These are phyloP conservation scores for Carpatolechia fugitivella DNA, from an alignment of 2,888 invertebrate species.

Conservation along the genomic window DNA sequence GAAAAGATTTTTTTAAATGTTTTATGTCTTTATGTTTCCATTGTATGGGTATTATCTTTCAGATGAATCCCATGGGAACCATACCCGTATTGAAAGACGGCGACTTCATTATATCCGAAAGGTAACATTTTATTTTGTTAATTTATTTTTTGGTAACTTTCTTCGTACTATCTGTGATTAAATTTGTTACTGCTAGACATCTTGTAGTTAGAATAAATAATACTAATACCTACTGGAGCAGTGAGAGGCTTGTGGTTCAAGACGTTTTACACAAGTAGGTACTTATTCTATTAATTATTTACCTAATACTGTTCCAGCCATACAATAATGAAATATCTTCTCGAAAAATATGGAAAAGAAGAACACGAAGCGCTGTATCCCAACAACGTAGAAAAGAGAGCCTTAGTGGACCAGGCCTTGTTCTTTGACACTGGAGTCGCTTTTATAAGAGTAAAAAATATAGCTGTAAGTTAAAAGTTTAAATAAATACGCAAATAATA, in stretches of 20 bases:
- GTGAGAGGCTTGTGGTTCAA: too few species aligned
- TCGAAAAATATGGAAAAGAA: slow-evolving; percentile 39
- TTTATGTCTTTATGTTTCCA: background rate
- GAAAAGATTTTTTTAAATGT: background rate
- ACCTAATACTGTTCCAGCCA: too few species aligned
- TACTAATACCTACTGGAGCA: too few species aligned
- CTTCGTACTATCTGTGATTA: background rate
- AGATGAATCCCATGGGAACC: slow-evolving; percentile 51
- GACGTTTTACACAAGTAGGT: too few species aligned
- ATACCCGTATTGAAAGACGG: slow-evolving; percentile 48
- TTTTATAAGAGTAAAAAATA: slow-evolving; percentile 38
- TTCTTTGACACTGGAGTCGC: slow-evolving; percentile 47
- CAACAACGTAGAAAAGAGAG: slow-evolving; percentile 35
- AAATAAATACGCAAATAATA: too few species aligned
- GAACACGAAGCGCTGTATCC: slow-evolving; percentile 41
- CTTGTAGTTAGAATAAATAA: too few species aligned
- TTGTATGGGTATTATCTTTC: slow-evolving; percentile 9
- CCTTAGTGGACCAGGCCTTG: slow-evolving; percentile 42
- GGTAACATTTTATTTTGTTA: slow-evolving; percentile 30
- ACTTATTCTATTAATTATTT: too few species aligned
- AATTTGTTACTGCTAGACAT: background rate
- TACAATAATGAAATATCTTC: slow-evolving; percentile 47
- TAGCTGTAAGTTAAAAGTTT: slow-evolving; percentile 37
- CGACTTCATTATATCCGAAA: slow-evolving; percentile 48
- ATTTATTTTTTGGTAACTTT: background rate